These are phyloP conservation scores for Bombus pascuorum DNA, from an alignment of 1,140 invertebrate genomes.

Conservation along the genomic window DNA sequence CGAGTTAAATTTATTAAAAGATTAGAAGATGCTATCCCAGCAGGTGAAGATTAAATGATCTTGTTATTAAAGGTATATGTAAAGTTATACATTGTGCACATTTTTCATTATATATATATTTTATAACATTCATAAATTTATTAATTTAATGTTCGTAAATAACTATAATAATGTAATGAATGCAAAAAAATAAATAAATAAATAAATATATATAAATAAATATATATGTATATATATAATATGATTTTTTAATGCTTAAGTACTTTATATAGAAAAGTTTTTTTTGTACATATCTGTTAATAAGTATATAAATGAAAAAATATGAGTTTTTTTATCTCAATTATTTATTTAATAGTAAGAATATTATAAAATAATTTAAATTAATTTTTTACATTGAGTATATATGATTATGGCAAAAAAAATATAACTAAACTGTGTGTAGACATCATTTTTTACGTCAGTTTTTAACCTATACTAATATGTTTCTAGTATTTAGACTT, in stretches of 20 bases:
- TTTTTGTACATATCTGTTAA: not conserved
- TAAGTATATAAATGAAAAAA: not conserved
- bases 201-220: no score
- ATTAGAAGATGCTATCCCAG: constrained; percentile 98
- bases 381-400: not conserved
- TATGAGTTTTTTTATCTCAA: no score
- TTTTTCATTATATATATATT: not conserved
- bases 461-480: constrained; percentile 5
- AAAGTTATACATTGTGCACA: not conserved
- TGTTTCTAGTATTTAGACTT: no score
- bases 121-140: constrained; percentile 1
- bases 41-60: constrained; percentile 94
- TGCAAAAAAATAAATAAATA: not conserved
- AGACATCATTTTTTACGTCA: constrained; percentile 8
- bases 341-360: not conserved
- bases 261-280: not conserved
- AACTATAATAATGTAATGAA: not conserved
- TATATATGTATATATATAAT: not conserved
- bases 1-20: constrained; percentile 97
- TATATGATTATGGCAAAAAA: not conserved
- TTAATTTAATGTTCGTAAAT: not conserved
- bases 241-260: not conserved
- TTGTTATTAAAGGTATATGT: constrained; percentile 25
- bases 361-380: not conserved
- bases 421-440: not conserved